Evolutionary conservation across 2,113 vertebrate species (phyloP), one percentile per base, ranked within the genome.

Genomic region (Aegotheles bennettii): DNA sequence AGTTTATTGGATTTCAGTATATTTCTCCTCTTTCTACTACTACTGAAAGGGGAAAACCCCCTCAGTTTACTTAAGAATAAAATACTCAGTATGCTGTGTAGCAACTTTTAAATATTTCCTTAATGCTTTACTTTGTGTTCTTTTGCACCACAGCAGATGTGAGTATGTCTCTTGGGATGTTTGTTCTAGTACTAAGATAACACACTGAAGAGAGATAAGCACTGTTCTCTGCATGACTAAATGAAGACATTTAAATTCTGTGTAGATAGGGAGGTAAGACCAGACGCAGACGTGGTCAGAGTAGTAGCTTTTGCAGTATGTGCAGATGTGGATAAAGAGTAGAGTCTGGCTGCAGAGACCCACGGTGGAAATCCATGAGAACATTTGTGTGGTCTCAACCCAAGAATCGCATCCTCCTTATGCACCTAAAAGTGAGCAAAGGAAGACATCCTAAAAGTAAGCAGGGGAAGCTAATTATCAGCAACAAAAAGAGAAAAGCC

Each of bases 1-100:
- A 82, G 69, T 93, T 93, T 88, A 47, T 80, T 83, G 84, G 42
- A 61, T 91, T 96, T 79, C 45, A 31, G 83, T 95, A 28, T 70
- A 57, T 70, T 94, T 94, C 28, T 61, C 43, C 82, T 95, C 45
- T 94, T 95, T 68, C 73, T 84, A 9, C 33, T 84, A 48, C 36
- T 79, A n/a, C 36, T 71, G 78, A 64, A 89, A 70, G 59, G 33
- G 68, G 25, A 47, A 78, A 70, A 75, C 7, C 2, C 31, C n/a
- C 14, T 89, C 23, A 10, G 68, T 95, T 94, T 89, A 70, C 45
- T 85, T 57, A 90, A 73, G 79, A 80, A 56, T 76, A 67, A 94
- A 89, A 47, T 91, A 85, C 19, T 84, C 38, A 13, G 35, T 90
- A 20, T 79, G 33, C 38, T 87, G 9, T 2, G 0, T 13, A 64